Evolutionary conservation across 2,888 invertebrate species (phyloP).

Genomic region (Drosophila kuntzei): DNA sequence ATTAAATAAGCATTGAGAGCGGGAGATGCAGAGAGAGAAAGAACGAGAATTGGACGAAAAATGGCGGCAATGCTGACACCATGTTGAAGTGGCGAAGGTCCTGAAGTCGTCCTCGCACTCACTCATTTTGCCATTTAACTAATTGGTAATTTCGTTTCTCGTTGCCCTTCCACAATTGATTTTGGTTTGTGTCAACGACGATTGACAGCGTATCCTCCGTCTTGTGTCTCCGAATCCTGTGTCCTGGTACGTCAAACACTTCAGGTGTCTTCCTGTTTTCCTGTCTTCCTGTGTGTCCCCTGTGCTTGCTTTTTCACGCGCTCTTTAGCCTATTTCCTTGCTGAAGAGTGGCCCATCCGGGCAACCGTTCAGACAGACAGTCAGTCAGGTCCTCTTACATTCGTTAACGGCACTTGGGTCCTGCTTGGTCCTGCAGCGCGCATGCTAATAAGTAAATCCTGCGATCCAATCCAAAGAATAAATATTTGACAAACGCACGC

Average conservation of each 20-base stretch:
- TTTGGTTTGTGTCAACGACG: conserved; percentile 75
- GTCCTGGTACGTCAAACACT: conserved; percentile 53
- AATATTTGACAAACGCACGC: conserved; percentile 82
- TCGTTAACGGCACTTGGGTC: conserved; percentile 61
- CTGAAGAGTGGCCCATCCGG: conserved; percentile 60
- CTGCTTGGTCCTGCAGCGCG: conserved; percentile 64
- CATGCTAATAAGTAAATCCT: conserved; percentile 82
- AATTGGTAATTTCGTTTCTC: conserved; percentile 75
- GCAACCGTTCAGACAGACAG: conserved; percentile 25
- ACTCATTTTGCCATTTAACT: conserved; percentile 79
- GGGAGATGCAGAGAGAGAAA: background rate
- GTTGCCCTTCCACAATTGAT: conserved; percentile 75
- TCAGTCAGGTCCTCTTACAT: conserved; percentile 49
- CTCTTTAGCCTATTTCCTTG: conserved; percentile 77
- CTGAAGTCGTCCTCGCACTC: conserved; percentile 46
- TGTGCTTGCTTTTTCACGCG: conserved; percentile 61
- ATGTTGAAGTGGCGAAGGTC: conserved; percentile 33
- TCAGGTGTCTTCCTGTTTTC: conserved; percentile 54
- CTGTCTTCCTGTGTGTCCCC: conserved; percentile 43
- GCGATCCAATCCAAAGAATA: conserved; percentile 82
- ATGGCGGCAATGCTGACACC: conserved; percentile 60
- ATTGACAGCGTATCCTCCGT: conserved; percentile 55
- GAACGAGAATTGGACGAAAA: conserved; percentile 26
- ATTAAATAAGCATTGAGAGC: conserved; percentile 78
- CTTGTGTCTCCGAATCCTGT: conserved; percentile 21